Evolutionary conservation across 2,888 invertebrate species (phyloP).

Genomic region (Cyaniris semiargus): DNA sequence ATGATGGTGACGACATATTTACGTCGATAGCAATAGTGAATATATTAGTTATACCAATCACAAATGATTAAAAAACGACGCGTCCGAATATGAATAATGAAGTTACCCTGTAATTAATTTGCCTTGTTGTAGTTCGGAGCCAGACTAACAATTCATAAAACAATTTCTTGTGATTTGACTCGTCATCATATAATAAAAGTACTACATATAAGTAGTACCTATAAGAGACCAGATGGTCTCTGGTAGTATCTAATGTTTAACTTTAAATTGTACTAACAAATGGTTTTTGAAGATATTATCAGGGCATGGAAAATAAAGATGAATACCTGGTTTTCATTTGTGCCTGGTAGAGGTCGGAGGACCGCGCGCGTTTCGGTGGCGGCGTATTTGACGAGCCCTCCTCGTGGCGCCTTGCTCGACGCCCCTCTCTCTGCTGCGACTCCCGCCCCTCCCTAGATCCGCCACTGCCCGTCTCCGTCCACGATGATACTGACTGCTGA

Average conservation of each 20-base stretch:
- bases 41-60: slow-evolving; percentile 3
- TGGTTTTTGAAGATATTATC: not conserved
- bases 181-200: no score
- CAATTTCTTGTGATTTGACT: no score
- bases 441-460: slow-evolving; percentile 69
- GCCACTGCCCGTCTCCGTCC: slow-evolving; percentile 74
- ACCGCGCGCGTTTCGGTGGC: slow-evolving; percentile 86
- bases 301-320: slow-evolving; percentile 37
- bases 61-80: not conserved
- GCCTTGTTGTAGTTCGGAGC: no score
- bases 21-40: slow-evolving; percentile 8
- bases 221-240: no score
- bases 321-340: slow-evolving; percentile 78
- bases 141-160: no score
- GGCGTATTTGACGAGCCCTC: slow-evolving; percentile 77
- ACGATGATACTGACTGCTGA: slow-evolving; percentile 69
- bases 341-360: slow-evolving; percentile 84
- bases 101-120: not conserved
- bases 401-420: slow-evolving; percentile 77
- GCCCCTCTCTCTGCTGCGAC: slow-evolving; percentile 59
- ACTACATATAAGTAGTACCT: no score
- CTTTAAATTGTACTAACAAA: no score
- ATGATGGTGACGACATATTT: slow-evolving; percentile 39
- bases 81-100: not conserved
- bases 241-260: no score